Base-by-base conservation (phyloP, 2,888 invertebrate genomes). In the Pocota personata region DNA sequence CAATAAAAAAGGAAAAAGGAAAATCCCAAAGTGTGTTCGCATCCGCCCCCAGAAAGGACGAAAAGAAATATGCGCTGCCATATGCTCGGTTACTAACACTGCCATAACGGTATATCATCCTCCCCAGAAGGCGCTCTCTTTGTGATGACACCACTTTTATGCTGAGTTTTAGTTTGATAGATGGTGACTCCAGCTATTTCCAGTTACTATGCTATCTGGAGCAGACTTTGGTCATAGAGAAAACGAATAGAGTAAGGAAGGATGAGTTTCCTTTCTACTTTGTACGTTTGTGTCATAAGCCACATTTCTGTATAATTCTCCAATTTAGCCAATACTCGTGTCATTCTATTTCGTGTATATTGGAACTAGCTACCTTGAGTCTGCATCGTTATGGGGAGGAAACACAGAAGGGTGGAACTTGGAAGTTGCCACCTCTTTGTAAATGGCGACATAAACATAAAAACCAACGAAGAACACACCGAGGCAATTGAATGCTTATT, bases 401-500 rank as follows among this genome's bases (percentile, higher is more conserved):
- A 21, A 21, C 6, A 43, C 50, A 40, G 58, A 43, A 66, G 76
- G 48, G 66, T 60, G 82, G 62, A 52, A 46, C 66, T 58, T 7
- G 62, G 48, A 71, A 66, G 86, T 77, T 86, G 76, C 86, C 86
- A 86, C 86, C 84, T 86, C 67, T 72, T 82, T 80, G 76, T 86
- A 86, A 86, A 86, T 72, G 86, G 72, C 86, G 72, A 86, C 82
- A 77, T 86, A 86, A 86, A 86, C 86, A 86, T 86, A 86, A 82
- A 86, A 80, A 60, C 86, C 86, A 86, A 86, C 82, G 72, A 67
- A 77, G 64, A 80, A 86, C 80, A 84, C 84, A 80, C 84, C 80
- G 66, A 86, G 67, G 80, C 86, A 86, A 86, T 86, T 86, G 86
- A 86, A 86, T 86, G 86, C 82, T 86, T 86, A 86, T 86, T 86